phyloP scores from a whole-genome alignment of 2,113 vertebrate genomes.

The Tauraco erythrolophus region DNA sequence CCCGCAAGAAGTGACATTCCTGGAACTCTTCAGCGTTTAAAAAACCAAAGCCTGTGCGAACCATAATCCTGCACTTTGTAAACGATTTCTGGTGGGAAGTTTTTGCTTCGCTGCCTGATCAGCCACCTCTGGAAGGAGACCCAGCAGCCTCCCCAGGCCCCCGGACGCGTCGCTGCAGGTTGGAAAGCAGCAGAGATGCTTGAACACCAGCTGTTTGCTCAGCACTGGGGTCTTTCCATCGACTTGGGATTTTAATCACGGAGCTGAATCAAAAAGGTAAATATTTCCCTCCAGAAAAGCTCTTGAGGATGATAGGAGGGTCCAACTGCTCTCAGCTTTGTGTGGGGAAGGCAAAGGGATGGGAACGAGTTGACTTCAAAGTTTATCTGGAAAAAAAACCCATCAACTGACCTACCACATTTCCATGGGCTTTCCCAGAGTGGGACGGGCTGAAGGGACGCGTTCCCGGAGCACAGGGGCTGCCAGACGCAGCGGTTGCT shows the following conservation, averaged over 20 bases:
- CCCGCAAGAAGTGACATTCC: not conserved
- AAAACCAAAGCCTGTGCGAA: not conserved
- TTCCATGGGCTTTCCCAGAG: not conserved
- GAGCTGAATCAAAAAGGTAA: not conserved
- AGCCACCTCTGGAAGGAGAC: not conserved
- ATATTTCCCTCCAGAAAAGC: not conserved
- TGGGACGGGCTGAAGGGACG: not conserved
- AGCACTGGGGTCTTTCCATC: not conserved
- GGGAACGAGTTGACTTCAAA: not conserved
- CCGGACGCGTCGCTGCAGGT: rapidly evolving
- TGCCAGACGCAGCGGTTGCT: rapidly evolving
- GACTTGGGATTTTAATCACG: rapidly evolving
- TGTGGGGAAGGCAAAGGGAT: not conserved
- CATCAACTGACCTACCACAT: not conserved
- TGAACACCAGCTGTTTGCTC: not conserved
- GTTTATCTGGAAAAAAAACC: not conserved
- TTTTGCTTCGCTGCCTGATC: not conserved
- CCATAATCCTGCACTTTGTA: not conserved
- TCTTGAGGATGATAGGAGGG: not conserved
- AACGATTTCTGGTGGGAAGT: not conserved
- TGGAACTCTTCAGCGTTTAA: not conserved
- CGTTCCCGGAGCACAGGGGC: rapidly evolving
- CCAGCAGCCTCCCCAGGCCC: not conserved
- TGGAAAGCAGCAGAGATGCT: not conserved
- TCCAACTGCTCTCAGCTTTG: not conserved